These are phyloP conservation scores for Dyspetes luteomarginatus DNA, from an alignment of 2,888 invertebrate genomes.

Conservation along the genomic window DNA sequence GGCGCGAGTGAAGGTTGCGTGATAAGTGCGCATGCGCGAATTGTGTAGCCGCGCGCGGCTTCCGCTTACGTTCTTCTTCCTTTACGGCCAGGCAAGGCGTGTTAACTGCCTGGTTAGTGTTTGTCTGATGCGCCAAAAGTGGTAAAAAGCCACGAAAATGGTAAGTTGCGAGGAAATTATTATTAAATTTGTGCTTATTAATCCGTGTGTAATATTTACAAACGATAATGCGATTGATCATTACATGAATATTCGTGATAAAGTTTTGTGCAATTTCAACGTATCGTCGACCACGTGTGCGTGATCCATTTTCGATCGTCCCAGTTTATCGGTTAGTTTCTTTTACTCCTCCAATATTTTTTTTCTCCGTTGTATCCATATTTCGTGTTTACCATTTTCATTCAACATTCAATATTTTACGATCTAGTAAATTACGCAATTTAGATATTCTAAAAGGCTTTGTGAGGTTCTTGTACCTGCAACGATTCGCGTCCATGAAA, in stretches of 20 bases:
- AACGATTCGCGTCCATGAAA: not conserved
- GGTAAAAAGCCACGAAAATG: constrained; percentile 74
- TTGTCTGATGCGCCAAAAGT: constrained; percentile 74
- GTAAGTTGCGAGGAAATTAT: constrained; percentile 70
- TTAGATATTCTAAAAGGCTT: not conserved
- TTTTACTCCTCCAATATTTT: not conserved
- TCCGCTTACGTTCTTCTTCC: constrained; percentile 77
- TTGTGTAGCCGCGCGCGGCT: constrained; percentile 58
- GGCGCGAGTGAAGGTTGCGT: not conserved
- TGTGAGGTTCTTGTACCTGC: not conserved
- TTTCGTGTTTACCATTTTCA: too few relatives aligned
- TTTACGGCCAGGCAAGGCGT: constrained; percentile 76
- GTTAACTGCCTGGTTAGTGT: constrained; percentile 73
- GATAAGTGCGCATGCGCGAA: constrained; percentile 68
- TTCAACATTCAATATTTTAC: constrained; percentile 42
- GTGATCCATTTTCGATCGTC: constrained; percentile 51
- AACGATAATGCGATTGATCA: constrained; percentile 6
- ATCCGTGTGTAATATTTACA: not conserved
- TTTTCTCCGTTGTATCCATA: constrained; percentile 10
- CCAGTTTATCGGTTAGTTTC: constrained; percentile 20
- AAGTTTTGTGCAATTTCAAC: constrained; percentile 6
- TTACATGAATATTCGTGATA: constrained; percentile 14
- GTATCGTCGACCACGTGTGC: constrained; percentile 66
- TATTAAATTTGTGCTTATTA: constrained; percentile 8
- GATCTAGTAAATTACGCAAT: constrained; percentile 26